Conservation (phyloP, 2,797 vertebrate genomes). For the Dipus sagitta region DNA sequence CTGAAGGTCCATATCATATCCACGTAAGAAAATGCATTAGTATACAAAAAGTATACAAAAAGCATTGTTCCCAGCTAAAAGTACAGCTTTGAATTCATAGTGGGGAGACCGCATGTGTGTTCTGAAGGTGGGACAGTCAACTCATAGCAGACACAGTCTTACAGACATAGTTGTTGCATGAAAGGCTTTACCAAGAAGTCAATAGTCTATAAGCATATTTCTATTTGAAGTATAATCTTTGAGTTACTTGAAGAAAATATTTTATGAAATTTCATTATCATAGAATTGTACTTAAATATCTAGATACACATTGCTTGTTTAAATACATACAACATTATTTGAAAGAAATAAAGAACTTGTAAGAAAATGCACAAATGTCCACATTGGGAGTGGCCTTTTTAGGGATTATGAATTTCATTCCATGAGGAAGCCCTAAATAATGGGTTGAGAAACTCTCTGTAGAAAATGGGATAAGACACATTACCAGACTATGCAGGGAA, state of each 20-base stretch:
- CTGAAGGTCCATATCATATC: neutral
- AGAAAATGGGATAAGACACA: neutral
- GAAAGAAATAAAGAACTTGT: neutral
- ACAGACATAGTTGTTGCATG: neutral
- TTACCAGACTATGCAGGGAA: neutral
- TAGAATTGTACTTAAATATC: neutral
- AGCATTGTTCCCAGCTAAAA: constrained; percentile 60
- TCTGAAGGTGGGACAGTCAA: neutral
- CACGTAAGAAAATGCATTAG: too few relatives aligned
- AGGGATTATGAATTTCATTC: neutral
- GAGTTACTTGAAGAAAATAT: constrained; percentile 4
- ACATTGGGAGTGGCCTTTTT: neutral
- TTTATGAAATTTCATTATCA: neutral
- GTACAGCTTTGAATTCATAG: constrained; percentile 65
- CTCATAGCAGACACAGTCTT: constrained; percentile 19
- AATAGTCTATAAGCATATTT: constrained; percentile 9
- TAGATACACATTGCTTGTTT: neutral
- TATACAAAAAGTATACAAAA: neutral
- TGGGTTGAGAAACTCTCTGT: neutral
- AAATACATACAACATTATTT: neutral
- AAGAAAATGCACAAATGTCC: neutral
- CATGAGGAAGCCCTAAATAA: neutral
- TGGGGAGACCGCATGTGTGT: constrained; percentile 2
- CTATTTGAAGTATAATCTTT: constrained; percentile 12
- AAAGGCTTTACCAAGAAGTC: constrained; percentile 49